Conservation (phyloP, 2,797 vertebrate species). For the Melanotaenia trifasciata region DNA sequence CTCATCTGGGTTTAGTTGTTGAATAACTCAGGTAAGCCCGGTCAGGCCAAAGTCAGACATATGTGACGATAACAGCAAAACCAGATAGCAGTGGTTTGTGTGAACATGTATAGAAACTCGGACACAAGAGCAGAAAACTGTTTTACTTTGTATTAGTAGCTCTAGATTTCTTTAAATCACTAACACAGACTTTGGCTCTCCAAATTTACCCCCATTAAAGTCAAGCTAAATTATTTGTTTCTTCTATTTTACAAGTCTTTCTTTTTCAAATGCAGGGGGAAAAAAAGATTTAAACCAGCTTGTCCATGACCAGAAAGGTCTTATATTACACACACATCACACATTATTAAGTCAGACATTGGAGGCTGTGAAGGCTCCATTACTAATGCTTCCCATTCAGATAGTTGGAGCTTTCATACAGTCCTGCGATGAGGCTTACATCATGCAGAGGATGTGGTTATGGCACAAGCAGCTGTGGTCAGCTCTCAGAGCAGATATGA, state of each 20-base stretch:
- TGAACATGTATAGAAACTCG: background rate
- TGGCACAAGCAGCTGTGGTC: background rate
- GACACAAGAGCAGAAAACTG: slow-evolving; percentile 5
- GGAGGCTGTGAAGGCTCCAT: slow-evolving; percentile 18
- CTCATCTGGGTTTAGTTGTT: slow-evolving; percentile 24
- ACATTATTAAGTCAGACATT: slow-evolving; percentile 11
- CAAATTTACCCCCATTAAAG: background rate
- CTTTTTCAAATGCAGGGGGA: background rate
- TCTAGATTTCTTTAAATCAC: background rate
- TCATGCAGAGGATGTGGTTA: slow-evolving; percentile 59
- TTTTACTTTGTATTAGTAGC: background rate
- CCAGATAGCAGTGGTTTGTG: background rate
- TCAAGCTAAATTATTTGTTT: background rate
- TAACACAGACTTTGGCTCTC: background rate
- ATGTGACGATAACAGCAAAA: slow-evolving; percentile 10
- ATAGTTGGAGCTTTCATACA: background rate
- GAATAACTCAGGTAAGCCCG: slow-evolving; percentile 32
- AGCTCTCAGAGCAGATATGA: slow-evolving; percentile 24
- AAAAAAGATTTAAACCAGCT: background rate
- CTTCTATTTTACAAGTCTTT: background rate
- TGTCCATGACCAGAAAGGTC: background rate
- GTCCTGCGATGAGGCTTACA: slow-evolving; percentile 24
- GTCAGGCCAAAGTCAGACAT: slow-evolving; percentile 14
- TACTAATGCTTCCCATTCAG: slow-evolving; percentile 28
- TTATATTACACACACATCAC: background rate